These are phyloP conservation scores for Numenius phaeopus DNA, from an alignment of 2,797 vertebrate genomes.

Conservation along the genomic window DNA sequence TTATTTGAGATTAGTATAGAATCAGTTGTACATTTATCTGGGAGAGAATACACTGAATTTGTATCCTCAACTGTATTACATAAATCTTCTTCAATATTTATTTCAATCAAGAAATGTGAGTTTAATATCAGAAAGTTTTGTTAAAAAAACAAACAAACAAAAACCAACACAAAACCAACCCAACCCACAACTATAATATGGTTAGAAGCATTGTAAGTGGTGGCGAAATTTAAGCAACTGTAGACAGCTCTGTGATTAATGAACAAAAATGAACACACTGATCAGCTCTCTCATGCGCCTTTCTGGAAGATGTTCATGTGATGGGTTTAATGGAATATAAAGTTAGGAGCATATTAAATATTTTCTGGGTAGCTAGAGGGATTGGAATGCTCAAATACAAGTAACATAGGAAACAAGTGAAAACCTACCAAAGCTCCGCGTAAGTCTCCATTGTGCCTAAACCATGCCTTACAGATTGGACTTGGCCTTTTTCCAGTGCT, in stretches of 20 bases:
- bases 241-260: neutral
- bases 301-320: neutral
- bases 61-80: neutral
- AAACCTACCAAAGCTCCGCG: neutral
- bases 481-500: slow-evolving; percentile 26
- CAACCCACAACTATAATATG: neutral
- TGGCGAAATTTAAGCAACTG: neutral
- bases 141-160: neutral
- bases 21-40: neutral
- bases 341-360: neutral
- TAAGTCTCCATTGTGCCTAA: neutral
- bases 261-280: neutral
- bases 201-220: neutral
- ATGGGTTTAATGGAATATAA: neutral
- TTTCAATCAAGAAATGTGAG: neutral
- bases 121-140: neutral
- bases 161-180: neutral
- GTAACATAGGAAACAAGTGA: neutral
- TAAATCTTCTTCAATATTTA: neutral
- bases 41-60: neutral
- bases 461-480: neutral
- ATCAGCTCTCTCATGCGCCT: neutral
- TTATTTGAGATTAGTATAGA: neutral
- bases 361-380: neutral
- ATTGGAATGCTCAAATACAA: neutral